Base-by-base conservation (phyloP, 1,140 invertebrate species). In the Trichonephila inaurata region DNA sequence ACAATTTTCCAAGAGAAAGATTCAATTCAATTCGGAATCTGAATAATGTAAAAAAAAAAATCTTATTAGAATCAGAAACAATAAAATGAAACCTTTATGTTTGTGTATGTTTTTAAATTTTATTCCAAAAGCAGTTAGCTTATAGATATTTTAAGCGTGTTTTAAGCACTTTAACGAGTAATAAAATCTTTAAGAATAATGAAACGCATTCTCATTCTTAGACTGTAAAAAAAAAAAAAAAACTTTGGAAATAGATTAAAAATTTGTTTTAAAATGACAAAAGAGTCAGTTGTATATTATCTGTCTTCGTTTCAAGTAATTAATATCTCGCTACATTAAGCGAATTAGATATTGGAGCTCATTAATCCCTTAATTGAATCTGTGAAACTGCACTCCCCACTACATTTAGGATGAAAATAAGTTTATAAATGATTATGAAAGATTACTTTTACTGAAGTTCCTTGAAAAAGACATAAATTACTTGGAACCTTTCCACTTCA, bases 281-380 rank as follows among this genome's bases (percentile, higher is more conserved):
- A 51, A 77, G 40, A 24, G 72, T 28, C n/a, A 14, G 16, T 33
- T 77, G 16, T 33, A 77, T 10, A 0, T 18, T 33, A 28, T 28
- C 21, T 24, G n/a, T 85, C 51, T 51, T 16, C 82, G 58, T 85
- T 85, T 51, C 21, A 60, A 61, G 28, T 51, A 64, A 64, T 87
- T 87, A 62, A 87, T 87, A 61, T 66, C 19, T 60, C 24, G 28
- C 33, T 64, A 87, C 85, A 61, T 62, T 62, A 87, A 51, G 7
- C 10, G 51, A 51, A 19, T 51, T 60, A 64, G 60, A 28, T 87
- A 40, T 64, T 87, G 61, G 85, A 64, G 24, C 61, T 87, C 61
- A 40, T 87, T 87, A 87, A 87, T 87, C 33, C 58, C 60, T 18
- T 87, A 87, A 87, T 87, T 61, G n/a, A 87, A 87, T 87, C 85